Evolutionary conservation across 2,113 vertebrate genomes (phyloP).

Genomic region (Forbesichthys papilliferus): DNA sequence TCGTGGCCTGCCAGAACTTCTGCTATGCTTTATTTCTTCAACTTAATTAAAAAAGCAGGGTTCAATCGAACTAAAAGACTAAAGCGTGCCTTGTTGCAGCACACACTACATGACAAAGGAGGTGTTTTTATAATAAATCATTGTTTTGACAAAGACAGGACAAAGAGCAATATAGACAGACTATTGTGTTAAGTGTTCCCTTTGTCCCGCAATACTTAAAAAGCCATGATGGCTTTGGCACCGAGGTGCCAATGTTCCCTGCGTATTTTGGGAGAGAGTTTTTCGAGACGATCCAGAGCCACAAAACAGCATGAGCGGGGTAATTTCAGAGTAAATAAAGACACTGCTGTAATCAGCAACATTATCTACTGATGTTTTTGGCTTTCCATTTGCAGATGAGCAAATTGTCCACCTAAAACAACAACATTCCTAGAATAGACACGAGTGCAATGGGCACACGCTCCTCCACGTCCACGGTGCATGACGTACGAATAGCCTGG

Average conservation of each 20-base stretch:
- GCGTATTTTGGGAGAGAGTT: constrained; percentile 51
- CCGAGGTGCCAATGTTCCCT: constrained; percentile 21
- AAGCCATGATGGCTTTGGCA: constrained; percentile 41
- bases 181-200: constrained; percentile 11
- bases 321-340: constrained; percentile 65
- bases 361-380: constrained; percentile 49
- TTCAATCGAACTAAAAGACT: too few species aligned
- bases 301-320: constrained; percentile 64
- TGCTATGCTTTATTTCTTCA: too few species aligned
- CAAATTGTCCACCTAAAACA: constrained; percentile 31
- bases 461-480: constrained; percentile 27
- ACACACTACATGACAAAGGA: constrained; percentile 9
- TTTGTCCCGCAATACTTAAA: constrained; percentile 30
- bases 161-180: constrained; percentile 5
- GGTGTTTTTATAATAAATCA: constrained; percentile 14
- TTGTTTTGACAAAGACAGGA: constrained; percentile 46
- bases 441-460: constrained; percentile 38
- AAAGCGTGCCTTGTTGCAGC: constrained; percentile 11
- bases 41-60: too few species aligned
- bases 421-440: constrained; percentile 26
- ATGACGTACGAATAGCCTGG: constrained; percentile 44
- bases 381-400: constrained; percentile 61
- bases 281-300: constrained; percentile 44
- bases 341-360: constrained; percentile 48
- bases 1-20: too few species aligned